Base-by-base conservation (phyloP, 2,113 vertebrate genomes). In the Macroglossus sobrinus region DNA sequence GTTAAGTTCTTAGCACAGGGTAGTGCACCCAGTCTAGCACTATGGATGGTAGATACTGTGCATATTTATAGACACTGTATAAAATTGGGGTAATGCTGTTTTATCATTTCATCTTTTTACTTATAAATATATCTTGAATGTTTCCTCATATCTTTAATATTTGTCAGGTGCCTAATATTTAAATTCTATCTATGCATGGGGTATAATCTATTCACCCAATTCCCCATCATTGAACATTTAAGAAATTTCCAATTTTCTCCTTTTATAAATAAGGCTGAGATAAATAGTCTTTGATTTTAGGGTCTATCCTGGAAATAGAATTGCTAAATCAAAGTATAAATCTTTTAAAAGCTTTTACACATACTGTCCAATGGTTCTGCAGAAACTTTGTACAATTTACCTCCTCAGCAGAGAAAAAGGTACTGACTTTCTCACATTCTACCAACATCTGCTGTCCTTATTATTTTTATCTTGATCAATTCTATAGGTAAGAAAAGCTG, bases 381-480 rank as follows among this genome's bases (percentile, higher is more conserved):
- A n/a, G 71, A 53, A 91, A 14, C 5, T 3, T 35, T 6, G 8
- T 12, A 53, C 66, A 28, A 22, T 86, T 72, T 43, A 38, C 55
- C 33, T 91, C 92, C 35, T 74, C 19, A 0, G n/a, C 35, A 7
- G 35, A 71, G 22, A 68, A 66, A 89, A 61, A 84, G 57, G 40
- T 35, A 0, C 81, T 66, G 47, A 11, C 45, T 84, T 88, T 71
- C 93, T 85, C 55, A n/a, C 53, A 50, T 30, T 78, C 80, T 80
- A 86, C 61, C 89, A 28, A 94, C 97, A 98, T 96, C 96, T 97
- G 96, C 55, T 85, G 84, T 91, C 96, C 90, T 84, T 61, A 35
- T 88, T 86, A 61, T 79, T 94, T 76, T 95, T 95, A 86, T 96
- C 93, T 75, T 53, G 91, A 91, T 89, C 81, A 75, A 26, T 85